Evolutionary conservation across 2,888 invertebrate species (phyloP), one percentile per base, ranked within the genome.

Genomic region (Xanthorhoe designata): DNA sequence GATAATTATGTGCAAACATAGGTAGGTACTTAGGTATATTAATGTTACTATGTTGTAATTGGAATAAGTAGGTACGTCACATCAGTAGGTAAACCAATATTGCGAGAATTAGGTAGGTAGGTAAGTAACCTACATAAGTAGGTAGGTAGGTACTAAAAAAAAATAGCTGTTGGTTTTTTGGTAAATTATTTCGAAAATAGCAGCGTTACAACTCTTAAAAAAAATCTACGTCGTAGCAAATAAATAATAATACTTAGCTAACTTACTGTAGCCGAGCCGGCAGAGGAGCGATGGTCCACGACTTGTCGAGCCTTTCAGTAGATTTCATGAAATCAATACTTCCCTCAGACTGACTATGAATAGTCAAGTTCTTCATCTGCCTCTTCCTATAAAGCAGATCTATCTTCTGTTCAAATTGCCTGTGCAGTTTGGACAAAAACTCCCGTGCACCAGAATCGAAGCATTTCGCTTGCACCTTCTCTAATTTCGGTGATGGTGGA

Each of bases 231-330:
- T 32, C 32, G 32, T 6, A 7, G 32, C 8, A 32, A 32, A 32
- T 32, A 32, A 32, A 6, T 7, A 32, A 7, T 4, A 24, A 17
- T 3, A 50, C 8, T 17, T 32, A 18, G 6, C 2, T 29, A 19
- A 58, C 89, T 82, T 84, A 92, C 93, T 91, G 83, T 71, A 95
- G 83, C 81, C 94, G 86, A 72, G 89, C 73, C 57, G 96, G 94
- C 71, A 96, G 81, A 54, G 95, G 92, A 59, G 90, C 89, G 53
- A 96, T 93, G 75, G 86, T 94, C 96, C 96, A 96, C 38, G 90
- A 80, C 62, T 81, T 84, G 73, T 94, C 88, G 45, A 71, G 75
- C 70, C 91, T 85, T 71, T 91, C 91, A 0, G 80, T 57, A n/a
- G 94, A 89, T 55, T 86, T 79, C 64, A 81, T 82, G 74, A 95